Base-by-base conservation (phyloP, 2,888 invertebrate genomes). In the Ferdinandea cuprea region DNA sequence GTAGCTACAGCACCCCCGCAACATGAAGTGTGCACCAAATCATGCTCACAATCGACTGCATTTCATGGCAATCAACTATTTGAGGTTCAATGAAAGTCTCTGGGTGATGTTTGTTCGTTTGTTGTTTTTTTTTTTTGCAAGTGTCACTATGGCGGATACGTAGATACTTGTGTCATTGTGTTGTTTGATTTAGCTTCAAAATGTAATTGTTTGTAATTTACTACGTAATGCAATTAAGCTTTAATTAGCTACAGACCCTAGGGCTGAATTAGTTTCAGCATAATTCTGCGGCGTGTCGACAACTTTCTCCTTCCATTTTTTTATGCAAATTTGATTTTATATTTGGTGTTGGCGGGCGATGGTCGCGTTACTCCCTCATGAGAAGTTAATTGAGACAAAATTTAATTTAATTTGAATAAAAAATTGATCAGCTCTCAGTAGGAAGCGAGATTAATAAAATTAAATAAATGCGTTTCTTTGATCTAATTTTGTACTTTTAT, bases 21-120 rank as follows among this genome's bases (percentile, higher is more conserved):
- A 61, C 52, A 35, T 54, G 25, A 35, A 44, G 44, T 54, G 63
- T 52, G 32, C 65, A 50, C 48, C 17, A 44, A 58, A 25, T 52
- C 30, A 52, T 42, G 28, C 42, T 15, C 15, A 42, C 61, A 50
- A 52, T 61, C 17, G 54, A 17, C 15, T 50, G 58, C 28, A 58
- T 58, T 74, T 58, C 73, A 73, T 37, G 65, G 73, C 73, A 65
- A 65, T 56, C 73, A 54, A 56, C 44, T 63, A 17, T 50, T 25
- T 61, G 72, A 42, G 52, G 44, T 61, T 61, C 71, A 69, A 58
- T 69, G 69, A 58, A 69, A 59, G 61, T 19, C 21, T 42, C 13
- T 37, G 25, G 8, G 32, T 48, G 15, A 25, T n/a, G 54, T 54
- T 44, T 54, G 32, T n/a, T n/a, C n/a, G n/a, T n/a, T n/a, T n/a